Base-by-base conservation (phyloP, 1,140 invertebrate genomes). In the Goniozus legneri region DNA sequence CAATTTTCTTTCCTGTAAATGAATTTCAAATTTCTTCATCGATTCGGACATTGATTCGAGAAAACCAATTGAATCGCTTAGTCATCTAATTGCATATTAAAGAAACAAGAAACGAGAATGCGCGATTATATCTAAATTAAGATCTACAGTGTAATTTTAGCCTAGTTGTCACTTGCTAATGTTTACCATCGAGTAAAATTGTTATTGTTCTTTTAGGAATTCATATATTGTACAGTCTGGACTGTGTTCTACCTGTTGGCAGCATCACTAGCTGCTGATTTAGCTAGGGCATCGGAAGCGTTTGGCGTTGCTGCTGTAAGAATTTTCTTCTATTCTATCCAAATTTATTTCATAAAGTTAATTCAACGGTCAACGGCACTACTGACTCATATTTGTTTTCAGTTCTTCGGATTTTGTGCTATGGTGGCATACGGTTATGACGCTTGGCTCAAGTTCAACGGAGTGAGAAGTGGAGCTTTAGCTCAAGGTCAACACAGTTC, bases 351-450 rank as follows among this genome's bases (percentile, higher is more conserved):
- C n/a, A n/a, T n/a, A n/a, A n/a, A n/a, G n/a, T n/a, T n/a, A n/a
- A n/a, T n/a, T n/a, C n/a, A n/a, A n/a, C n/a, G n/a, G n/a, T n/a
- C n/a, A n/a, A n/a, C n/a, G n/a, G n/a, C 22, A 21, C 13, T 3
- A 35, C 13, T 44, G 15, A 39, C 2, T 39, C 15, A 39, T 41
- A 40, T 35, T 22, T 55, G 77, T 53, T 81, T 82, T 20, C 67
- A 90, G 87, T 87, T 91, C 65, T 91, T 92, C 66, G 89, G 89
- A 27, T 92, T 86, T 70, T 76, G 79, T 43, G 83, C 83, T 19
- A 90, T 87, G 82, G 57, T 84, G n/a, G 79, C 77, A 10, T 93
- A 91, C 73, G 87, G 79, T 1, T 80, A 82, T 44, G 90, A 92
- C 62, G 84, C 85, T 4, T 89, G 82, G 67, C 65, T 90, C 8